Evolutionary conservation across 2,797 vertebrate genomes (phyloP), one percentile per base, ranked within the genome.

Genomic region (Hydrolagus colliei): DNA sequence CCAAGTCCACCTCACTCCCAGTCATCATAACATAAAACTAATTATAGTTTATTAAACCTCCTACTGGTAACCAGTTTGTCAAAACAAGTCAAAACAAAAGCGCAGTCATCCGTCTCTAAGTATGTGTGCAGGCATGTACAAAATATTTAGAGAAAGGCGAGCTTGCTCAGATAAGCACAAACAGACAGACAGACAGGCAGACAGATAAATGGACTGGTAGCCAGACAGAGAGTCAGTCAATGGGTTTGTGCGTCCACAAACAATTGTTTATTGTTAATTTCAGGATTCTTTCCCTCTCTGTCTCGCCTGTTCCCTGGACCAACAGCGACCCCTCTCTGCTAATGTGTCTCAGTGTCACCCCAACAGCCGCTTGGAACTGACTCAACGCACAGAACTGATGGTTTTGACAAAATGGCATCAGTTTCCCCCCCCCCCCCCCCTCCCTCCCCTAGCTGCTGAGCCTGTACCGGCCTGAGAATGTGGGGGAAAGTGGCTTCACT

Each of bases 11-110:
- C 27, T 61, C 73, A 61, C 73, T 78, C 74, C 86, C 82, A 88
- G 91, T 88, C 88, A 89, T 71, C 41, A 68, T 41, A 68, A 71
- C 18, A 68, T 9, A 67, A 4, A 77, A 89, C 91, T 93, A 92
- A 94, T 94, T 94, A 92, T 90, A 91, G 89, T 91, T 90, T 92
- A 90, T 92, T 91, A 93, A 93, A 90, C 88, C 87, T 63, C 80
- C 0, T 72, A 91, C 91, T 92, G 87, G 85, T 92, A 92, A 41
- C 65, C 65, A 91, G 92, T 93, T 92, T 90, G 87, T 91, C 91
- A 91, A 91, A 93, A 93, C 92, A 93, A 91, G 89, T 93, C 92
- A 88, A 88, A 87, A 86, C 73, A 90, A 89, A 90, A 88, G 90
- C 90, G 90, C 92, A 91, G 88, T 86, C 89, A 92, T 91, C 89